Evolutionary conservation across 2,888 invertebrate genomes (phyloP).

Genomic region (Diloba caeruleocephala): DNA sequence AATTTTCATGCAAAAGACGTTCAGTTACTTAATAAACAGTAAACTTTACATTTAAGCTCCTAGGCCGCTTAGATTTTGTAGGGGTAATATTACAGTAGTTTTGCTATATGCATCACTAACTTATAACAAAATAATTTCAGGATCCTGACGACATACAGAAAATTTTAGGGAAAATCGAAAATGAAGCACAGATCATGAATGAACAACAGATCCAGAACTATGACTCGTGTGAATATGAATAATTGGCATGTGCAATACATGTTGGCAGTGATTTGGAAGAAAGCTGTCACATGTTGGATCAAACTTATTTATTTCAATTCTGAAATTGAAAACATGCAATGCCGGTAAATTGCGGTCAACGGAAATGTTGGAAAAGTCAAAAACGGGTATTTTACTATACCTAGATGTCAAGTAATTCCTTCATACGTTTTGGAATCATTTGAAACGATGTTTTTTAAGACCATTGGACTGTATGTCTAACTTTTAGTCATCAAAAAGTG

Average conservation of each 20-base stretch:
- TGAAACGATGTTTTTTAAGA: conserved; percentile 1
- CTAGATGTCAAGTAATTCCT: neutral
- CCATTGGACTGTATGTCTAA: neutral
- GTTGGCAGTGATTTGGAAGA: conserved; percentile 10
- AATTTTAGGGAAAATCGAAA: conserved; percentile 59
- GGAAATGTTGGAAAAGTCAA: conserved; percentile 2
- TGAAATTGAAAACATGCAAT: neutral
- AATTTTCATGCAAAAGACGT: too few species aligned
- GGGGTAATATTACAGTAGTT: too few species aligned
- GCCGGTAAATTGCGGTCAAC: neutral
- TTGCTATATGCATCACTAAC: neutral
- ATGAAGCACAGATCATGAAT: conserved; percentile 19
- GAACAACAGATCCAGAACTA: conserved; percentile 16
- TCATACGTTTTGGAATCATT: neutral
- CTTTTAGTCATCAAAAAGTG: conserved; percentile 16
- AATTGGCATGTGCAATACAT: neutral
- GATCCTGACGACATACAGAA: conserved; percentile 60
- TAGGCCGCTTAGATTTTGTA: too few species aligned
- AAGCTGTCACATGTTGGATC: conserved; percentile 8
- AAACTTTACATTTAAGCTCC: too few species aligned
- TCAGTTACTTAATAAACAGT: too few species aligned
- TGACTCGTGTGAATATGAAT: conserved; percentile 15
- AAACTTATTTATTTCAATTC: neutral
- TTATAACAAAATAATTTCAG: conserved; percentile 50
- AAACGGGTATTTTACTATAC: conserved; percentile 3